Conservation (phyloP, 2,113 vertebrate genomes). For the Lonchura striata region DNA sequence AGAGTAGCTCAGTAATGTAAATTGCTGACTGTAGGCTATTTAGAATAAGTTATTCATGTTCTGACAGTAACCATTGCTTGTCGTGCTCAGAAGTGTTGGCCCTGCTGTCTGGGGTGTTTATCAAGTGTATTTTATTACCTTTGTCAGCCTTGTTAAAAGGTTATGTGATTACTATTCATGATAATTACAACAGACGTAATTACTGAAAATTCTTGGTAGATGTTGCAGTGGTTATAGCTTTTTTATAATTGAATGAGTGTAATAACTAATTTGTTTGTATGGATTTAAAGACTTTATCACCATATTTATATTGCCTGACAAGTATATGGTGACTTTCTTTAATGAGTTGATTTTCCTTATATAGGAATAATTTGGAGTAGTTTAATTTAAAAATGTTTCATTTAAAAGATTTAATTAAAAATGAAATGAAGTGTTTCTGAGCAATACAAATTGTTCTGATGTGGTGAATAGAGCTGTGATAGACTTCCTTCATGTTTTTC, state of each 20-base stretch:
- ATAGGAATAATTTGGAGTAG: background rate
- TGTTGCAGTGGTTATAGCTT: background rate
- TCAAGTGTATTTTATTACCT: background rate
- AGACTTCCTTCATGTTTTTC: background rate
- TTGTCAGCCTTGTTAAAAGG: constrained; percentile 28
- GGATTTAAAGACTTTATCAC: background rate
- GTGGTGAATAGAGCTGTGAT: background rate
- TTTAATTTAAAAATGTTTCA: background rate
- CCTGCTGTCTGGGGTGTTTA: background rate
- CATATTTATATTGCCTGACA: background rate
- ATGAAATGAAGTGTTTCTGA: background rate
- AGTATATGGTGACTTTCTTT: background rate
- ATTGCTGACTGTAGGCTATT: constrained; percentile 11
- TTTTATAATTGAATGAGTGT: background rate
- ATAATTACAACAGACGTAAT: constrained; percentile 22
- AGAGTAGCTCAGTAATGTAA: constrained; percentile 5
- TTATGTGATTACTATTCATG: constrained; percentile 32
- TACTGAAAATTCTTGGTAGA: background rate
- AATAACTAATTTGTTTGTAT: constrained; percentile 22
- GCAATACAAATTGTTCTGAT: background rate
- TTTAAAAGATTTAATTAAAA: background rate
- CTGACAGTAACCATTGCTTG: constrained; percentile 25
- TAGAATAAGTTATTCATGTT: constrained; percentile 16
- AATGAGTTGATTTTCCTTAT: background rate
- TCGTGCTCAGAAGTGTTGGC: constrained; percentile 18